A percentile compares a stretch with the other conserved stretches of the same genome.
phyloP scores from a whole-genome alignment of 2,888 invertebrate genomes.

The Stegophylla sp. region DNA sequence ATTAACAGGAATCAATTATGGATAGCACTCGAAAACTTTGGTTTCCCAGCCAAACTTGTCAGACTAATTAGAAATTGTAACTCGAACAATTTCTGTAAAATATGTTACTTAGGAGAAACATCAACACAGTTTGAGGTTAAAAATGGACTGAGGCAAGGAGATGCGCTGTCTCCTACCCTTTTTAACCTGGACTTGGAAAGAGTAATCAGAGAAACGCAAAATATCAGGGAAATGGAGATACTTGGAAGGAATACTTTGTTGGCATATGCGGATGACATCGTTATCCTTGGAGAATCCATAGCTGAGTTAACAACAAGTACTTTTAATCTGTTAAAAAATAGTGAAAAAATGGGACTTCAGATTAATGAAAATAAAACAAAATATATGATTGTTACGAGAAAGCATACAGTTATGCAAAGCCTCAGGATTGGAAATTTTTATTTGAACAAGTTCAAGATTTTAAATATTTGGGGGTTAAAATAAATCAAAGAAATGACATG shows the following conservation, averaged over 20 bases:
- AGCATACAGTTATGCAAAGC: background rate
- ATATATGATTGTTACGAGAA: background rate
- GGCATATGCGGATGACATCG: background rate
- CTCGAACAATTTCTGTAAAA: background rate
- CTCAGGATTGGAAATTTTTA: background rate
- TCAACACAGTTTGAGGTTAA: background rate
- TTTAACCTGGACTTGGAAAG: background rate
- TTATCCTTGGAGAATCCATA: background rate
- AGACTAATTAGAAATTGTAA: slow-evolving; percentile 8
- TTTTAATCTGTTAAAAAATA: slow-evolving; percentile 16
- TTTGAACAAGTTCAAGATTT: background rate
- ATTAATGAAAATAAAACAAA: slow-evolving; percentile 10
- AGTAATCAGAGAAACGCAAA: background rate
- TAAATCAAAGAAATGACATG: slow-evolving; percentile 30
- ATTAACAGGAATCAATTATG: background rate
- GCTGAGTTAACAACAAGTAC: background rate
- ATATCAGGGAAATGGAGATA: background rate
- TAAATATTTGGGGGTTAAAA: background rate
- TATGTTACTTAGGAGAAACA: background rate
- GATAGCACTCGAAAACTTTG: background rate
- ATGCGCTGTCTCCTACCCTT: background rate
- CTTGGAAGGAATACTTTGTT: background rate
- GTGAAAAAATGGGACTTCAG: slow-evolving; percentile 9
- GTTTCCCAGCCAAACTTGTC: background rate
- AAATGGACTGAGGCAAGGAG: background rate